Base-by-base conservation (phyloP, 2,888 invertebrate genomes). In the Xestia xanthographa region DNA sequence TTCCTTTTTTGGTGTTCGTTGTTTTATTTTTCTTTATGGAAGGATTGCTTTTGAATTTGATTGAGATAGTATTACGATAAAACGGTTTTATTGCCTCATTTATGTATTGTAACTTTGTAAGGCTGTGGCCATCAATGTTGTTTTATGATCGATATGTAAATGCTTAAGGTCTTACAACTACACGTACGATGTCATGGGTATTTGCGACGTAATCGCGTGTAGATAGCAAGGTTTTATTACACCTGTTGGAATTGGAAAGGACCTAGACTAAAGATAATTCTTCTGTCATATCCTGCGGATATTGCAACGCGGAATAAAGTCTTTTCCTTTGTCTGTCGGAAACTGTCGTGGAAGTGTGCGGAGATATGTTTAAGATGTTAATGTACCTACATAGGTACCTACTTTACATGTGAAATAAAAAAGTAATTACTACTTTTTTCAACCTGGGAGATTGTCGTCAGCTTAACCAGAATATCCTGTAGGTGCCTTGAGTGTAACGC, bases 91-190 rank as follows among this genome's bases (percentile, higher is more conserved):
- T 69, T 75, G 34, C 20, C 56, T 69, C 58, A 22, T 72, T 58
- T 68, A 69, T 58, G 5, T 56, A 67, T 43, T 65, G 84, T 29
- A 29, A 29, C 56, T 63, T 50, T 43, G 71, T 50, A 72, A 62
- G 73, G 70, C 41, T 80, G 72, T 50, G 85, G 62, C 85, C 82
- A 69, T 82, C 85, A 81, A 69, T 70, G 66, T 75, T 72, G 81
- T 80, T 84, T 80, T 80, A 82, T 80, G 68, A 45, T 60, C 75
- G 53, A 84, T 82, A 80, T 80, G 75, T 80, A 80, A 82, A 82
- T 82, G 63, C 58, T n/a, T 84, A 84, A 82, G 82, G 84, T 80
- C 75, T 48, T 60, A 70, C 69, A 58, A 50, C 26, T 72, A 78
- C 72, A 45, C 43, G 29, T 22, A 75, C 74, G 56, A 38, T 84